Conservation (phyloP, 1,140 invertebrate species). For the Asobara japonica region DNA sequence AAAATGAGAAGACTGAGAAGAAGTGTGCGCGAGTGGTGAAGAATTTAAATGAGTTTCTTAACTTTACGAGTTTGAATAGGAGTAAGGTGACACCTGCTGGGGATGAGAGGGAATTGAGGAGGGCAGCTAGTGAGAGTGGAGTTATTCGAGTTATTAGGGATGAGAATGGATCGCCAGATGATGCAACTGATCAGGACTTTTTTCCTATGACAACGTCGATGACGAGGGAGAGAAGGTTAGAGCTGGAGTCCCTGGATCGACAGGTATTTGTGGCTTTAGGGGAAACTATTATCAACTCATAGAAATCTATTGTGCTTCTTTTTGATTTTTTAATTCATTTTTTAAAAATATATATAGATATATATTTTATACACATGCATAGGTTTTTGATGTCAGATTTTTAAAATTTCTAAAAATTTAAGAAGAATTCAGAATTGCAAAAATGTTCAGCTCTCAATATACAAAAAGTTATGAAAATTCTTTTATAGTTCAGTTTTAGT, state of each 20-base stretch:
- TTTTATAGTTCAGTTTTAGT: no score
- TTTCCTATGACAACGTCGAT: constrained; percentile 88
- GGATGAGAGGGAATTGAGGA: constrained; percentile 55
- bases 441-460: no score
- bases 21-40: constrained; percentile 73
- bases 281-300: no score
- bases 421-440: no score
- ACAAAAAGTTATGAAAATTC: no score
- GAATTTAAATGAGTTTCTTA: constrained; percentile 86
- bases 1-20: constrained; percentile 43
- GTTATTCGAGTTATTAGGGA: constrained; percentile 59
- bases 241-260: constrained; percentile 82
- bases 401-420: no score
- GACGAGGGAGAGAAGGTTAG: constrained; percentile 81
- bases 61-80: constrained; percentile 76
- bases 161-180: constrained; percentile 78
- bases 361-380: no score
- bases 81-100: constrained; percentile 54
- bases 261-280: no score
- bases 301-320: no score
- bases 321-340: no score
- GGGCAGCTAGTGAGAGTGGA: constrained; percentile 54
- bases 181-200: constrained; percentile 75
- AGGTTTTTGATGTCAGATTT: no score
- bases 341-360: no score